Evolutionary conservation across 2,797 vertebrate species (phyloP).

Genomic region (Falco concolor): DNA sequence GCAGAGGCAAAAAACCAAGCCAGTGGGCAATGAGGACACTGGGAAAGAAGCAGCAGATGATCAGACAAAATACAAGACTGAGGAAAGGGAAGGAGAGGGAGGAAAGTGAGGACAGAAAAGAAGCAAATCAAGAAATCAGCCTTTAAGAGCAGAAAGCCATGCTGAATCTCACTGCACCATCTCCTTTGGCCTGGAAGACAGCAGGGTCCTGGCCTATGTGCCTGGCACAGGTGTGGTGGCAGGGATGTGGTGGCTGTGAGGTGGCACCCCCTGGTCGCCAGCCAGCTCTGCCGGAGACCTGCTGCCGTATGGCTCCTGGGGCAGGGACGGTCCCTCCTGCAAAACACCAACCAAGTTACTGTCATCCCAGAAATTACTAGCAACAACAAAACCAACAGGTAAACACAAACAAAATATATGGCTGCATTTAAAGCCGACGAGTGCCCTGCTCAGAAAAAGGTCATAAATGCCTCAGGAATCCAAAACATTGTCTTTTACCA

Average conservation of each 20-base stretch:
- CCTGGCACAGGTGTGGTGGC: background rate
- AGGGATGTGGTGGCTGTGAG: background rate
- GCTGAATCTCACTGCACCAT: background rate
- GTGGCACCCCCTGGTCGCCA: background rate
- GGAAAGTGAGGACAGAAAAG: background rate
- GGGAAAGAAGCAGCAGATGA: background rate
- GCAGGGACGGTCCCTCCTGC: background rate
- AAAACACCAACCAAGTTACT: background rate
- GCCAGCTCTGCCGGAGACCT: background rate
- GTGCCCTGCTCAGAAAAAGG: background rate
- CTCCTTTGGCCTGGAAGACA: background rate
- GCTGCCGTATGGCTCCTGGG: background rate
- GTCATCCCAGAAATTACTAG: background rate
- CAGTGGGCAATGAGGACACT: background rate
- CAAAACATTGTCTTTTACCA: background rate
- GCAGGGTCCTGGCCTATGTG: background rate
- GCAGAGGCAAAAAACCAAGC: background rate
- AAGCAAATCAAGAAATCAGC: background rate
- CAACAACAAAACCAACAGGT: background rate
- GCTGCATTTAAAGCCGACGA: background rate
- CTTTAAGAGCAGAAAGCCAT: background rate
- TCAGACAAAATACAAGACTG: background rate
- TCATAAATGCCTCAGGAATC: background rate
- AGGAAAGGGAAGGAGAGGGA: background rate
- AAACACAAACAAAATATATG: background rate